Base-by-base conservation (phyloP, 2,113 vertebrate species). In the Nerophis lumbriciformis region DNA sequence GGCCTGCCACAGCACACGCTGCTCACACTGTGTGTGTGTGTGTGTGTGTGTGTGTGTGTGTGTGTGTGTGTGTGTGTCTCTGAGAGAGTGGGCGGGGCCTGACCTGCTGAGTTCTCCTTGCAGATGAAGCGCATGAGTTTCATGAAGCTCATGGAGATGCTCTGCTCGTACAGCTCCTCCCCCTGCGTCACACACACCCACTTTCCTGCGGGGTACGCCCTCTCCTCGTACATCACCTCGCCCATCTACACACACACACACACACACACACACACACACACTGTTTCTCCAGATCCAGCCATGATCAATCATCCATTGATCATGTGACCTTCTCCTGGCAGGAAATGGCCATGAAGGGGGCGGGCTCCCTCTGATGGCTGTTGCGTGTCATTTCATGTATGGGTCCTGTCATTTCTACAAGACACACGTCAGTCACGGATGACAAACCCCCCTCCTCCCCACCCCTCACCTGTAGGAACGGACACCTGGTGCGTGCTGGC, bases 111-210 rank as follows among this genome's bases (percentile, higher is more conserved):
- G 83, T 94, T 95, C 58, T 94, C 93, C 65, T 92, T 91, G 75
- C 93, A 95, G 88, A 94, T 95, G 86, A 92, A 95, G 56, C 90
- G 86, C 92, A 95, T 94, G 64, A 95, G 82, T 69, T 94, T 94
- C 94, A 94, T 95, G 85, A 95, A 94, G 76, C 72, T 90, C 72
- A 83, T 62, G n/a, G 92, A 94, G 81, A 92, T 91, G 88, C 92
- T 94, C 85, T 95, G 93, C 59, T 95, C 93, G 19, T 94, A 94
- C 59, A 92, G 72, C 6, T 83, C 54, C 38, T 93, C 93, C 5
- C 69, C 75, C 16, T 57, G 71, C 12, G 84, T 93, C 74, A 94
- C 76, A 60, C 85, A 89, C 0, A 91, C 92, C 94, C 93, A 95
- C 73, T 90, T 83, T 6, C 93, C 93, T 2, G 91, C 83, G 0